Percentiles rank a stretch among this genome's conserved stretches.
Conservation (phyloP, 2,797 vertebrate genomes). For the Heteromormyrus szaboi region DNA sequence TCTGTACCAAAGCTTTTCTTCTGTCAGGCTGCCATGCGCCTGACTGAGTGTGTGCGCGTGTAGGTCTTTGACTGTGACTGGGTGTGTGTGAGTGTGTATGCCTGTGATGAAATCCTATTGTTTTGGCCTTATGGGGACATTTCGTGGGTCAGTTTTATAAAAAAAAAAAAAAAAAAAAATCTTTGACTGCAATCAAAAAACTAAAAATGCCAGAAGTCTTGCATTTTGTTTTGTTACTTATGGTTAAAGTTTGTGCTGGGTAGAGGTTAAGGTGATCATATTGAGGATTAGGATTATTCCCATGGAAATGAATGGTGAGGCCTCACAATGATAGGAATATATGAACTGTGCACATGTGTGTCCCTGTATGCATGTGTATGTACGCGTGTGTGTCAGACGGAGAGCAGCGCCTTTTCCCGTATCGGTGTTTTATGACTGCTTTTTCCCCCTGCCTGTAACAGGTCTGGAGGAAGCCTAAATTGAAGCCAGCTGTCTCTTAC, state of each 20-base stretch:
- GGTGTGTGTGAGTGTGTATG: not conserved
- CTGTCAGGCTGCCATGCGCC: not conserved
- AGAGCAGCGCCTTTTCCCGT: not conserved
- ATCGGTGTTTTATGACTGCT: not conserved
- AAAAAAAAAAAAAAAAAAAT: not conserved
- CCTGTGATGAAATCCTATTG: not conserved
- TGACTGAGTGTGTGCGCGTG: not conserved
- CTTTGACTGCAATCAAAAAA: not conserved
- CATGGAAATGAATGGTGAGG: not conserved
- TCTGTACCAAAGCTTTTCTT: not conserved
- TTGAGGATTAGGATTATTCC: not conserved
- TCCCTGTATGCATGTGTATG: not conserved
- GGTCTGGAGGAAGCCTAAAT: not conserved
- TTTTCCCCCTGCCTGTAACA: not conserved
- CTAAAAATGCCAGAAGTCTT: not conserved
- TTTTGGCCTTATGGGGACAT: not conserved
- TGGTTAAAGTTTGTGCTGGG: not conserved
- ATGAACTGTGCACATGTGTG: not conserved
- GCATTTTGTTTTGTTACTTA: not conserved
- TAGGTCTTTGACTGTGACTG: not conserved
- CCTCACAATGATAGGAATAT: not conserved
- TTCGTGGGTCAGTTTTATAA: not conserved
- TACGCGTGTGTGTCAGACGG: not conserved
- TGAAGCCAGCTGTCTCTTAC: conserved; percentile 2
- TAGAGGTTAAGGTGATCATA: not conserved